A percentile compares a stretch with the other conserved stretches of the same genome.
Evolutionary conservation across 2,113 vertebrate genomes (phyloP).

Genomic region (Ceyx melanurus): DNA sequence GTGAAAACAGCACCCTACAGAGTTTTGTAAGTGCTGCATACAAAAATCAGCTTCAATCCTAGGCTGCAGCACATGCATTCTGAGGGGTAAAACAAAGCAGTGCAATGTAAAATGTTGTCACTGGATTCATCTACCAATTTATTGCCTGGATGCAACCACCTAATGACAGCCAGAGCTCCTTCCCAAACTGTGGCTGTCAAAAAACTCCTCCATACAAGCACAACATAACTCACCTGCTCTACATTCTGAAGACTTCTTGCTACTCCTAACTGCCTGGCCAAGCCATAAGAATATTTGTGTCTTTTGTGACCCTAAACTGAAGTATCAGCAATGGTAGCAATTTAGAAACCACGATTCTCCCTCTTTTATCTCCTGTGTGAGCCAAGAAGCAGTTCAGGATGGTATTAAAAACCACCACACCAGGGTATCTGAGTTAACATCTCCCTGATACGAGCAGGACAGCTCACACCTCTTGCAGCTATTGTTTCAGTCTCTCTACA

Average conservation of each 20-base stretch:
- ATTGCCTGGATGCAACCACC: not conserved
- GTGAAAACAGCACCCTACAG: not conserved
- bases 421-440: not conserved
- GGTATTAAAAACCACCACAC: not conserved
- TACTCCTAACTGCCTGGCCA: not conserved
- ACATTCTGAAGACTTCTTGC: not conserved
- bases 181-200: not conserved
- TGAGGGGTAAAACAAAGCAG: not conserved
- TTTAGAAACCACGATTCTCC: not conserved
- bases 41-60: not conserved
- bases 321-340: not conserved
- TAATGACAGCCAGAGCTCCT: not conserved
- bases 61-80: not conserved
- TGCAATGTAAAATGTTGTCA: not conserved
- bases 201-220: not conserved
- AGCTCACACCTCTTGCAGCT: slow-evolving; percentile 31
- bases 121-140: not conserved
- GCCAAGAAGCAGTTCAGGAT: not conserved
- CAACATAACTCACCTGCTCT: not conserved
- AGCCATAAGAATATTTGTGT: not conserved
- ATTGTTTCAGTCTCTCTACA: not conserved
- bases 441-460: not conserved
- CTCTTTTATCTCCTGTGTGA: not conserved
- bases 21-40: not conserved
- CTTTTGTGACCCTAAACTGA: not conserved